Evolutionary conservation across 2,113 vertebrate genomes (phyloP), one percentile per base, ranked within the genome.

Genomic region (Tretioscincus oriximinensis): DNA sequence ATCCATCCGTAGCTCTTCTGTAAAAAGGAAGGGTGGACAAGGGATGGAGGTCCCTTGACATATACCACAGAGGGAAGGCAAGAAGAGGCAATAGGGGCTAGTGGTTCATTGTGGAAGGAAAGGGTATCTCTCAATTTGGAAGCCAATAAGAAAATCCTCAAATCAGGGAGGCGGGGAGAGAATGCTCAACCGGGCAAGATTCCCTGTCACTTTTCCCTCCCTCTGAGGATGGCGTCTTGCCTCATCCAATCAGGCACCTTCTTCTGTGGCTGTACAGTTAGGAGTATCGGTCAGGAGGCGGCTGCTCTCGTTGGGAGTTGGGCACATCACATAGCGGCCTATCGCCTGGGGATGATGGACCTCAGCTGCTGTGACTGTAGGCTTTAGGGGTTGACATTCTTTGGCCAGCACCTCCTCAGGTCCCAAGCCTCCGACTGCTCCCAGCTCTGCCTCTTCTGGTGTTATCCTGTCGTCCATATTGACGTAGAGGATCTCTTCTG

Each of bases 401-500:
- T 96, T 10, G 84, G 81, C 64, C 80, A 29, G 90, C 86, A 61
- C 80, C 85, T 87, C 85, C 58, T 85, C 82, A 1, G 70, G 60
- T 10, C 87, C 83, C 22, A 69, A 12, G 68, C 93, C 81, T 73
- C 92, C 47, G 2, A 96, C 95, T 1, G 96, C 94, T 5, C 97
- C 97, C 3, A 90, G 89, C 67, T 88, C 88, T 87, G 35, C 96
- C 86, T 5, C 93, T 90, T 35, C 93, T 87, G 6, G 54, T 54
- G 87, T 84, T 14, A 84, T 84, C 0, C 95, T 94, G 78, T 97
- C 96, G 58, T 98, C 97, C 97, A 98, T 97, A 92, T 98, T 98
- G 88, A 98, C 97, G 1, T 98, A 98, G 35, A 98, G 95, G 90
- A 97, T 98, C 93, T 97, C 97, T 0, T 98, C 96, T 0, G 97